A percentile compares a stretch with the other conserved stretches of the same genome.
These are phyloP conservation scores for Oxystoma pomonae DNA, from an alignment of 2,888 invertebrate genomes.

Conservation along the genomic window DNA sequence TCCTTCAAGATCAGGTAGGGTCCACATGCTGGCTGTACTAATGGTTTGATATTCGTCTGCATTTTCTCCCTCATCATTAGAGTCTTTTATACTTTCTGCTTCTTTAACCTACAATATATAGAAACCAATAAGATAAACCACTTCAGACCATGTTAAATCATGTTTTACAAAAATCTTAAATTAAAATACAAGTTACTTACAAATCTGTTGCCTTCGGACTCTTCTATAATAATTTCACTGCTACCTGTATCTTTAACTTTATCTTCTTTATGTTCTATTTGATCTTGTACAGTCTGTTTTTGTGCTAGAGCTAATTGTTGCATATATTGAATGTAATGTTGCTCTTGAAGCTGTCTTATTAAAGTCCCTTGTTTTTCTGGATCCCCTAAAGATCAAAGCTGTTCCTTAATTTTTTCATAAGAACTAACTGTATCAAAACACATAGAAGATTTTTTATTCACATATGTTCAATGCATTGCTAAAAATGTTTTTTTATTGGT, in stretches of 20 bases:
- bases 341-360: constrained; percentile 93
- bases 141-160: too few species aligned
- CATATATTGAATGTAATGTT: constrained; percentile 99
- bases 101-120: background rate
- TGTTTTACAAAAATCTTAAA: too few species aligned
- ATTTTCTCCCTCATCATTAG: constrained; percentile 25
- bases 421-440: too few species aligned
- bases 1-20: constrained; percentile 74
- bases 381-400: constrained; percentile 55
- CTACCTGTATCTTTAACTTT: background rate
- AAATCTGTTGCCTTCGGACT: too few species aligned
- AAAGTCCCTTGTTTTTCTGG: constrained; percentile 89
- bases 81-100: constrained; percentile 17
- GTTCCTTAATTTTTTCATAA: too few species aligned
- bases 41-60: constrained; percentile 39
- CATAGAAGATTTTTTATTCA: too few species aligned
- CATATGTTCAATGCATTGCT: too few species aligned
- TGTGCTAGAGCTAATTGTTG: constrained; percentile 72
- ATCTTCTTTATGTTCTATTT: background rate
- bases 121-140: too few species aligned
- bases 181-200: too few species aligned
- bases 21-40: constrained; percentile 93
- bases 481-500: too few species aligned
- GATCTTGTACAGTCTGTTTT: background rate
- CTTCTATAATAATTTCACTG: background rate